A percentile compares a stretch with the other conserved stretches of the same genome.
Conservation (phyloP, 1,140 invertebrate genomes). For the Sarcophaga bullata region DNA sequence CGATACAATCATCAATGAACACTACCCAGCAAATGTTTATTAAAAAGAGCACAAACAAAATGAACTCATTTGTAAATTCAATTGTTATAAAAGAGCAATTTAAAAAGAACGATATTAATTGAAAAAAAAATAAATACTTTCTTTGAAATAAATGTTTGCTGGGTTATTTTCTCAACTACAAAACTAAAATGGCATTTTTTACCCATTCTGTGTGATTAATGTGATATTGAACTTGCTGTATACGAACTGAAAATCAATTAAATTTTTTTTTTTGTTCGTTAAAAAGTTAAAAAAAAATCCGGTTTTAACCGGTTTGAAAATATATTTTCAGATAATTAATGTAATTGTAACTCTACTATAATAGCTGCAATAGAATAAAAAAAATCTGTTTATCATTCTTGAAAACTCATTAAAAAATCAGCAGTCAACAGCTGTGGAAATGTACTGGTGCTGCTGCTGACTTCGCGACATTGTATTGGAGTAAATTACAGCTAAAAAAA, state of each 20-base stretch:
- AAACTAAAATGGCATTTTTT: no score
- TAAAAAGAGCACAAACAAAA: no score
- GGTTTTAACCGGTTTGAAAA: slow-evolving; percentile 7
- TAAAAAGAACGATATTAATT: no score
- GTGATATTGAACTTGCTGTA: slow-evolving; percentile 4
- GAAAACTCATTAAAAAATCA: neutral
- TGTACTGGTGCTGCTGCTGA: neutral
- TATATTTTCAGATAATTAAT: neutral
- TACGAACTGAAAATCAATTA: neutral
- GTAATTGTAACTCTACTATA: neutral
- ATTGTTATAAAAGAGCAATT: no score
- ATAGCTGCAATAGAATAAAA: neutral
- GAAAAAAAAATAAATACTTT: no score
- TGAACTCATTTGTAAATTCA: no score
- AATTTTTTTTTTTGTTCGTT: neutral
- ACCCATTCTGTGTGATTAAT: no score
- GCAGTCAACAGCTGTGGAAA: neutral
- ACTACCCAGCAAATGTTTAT: no score
- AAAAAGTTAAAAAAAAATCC: neutral
- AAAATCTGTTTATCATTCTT: neutral
- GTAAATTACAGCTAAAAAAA: neutral
- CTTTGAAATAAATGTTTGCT: no score
- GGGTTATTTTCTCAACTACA: no score
- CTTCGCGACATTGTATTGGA: neutral
- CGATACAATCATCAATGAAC: no score